Conservation (phyloP, 2,888 invertebrate species). For the Hirtodrosophila duncani region DNA sequence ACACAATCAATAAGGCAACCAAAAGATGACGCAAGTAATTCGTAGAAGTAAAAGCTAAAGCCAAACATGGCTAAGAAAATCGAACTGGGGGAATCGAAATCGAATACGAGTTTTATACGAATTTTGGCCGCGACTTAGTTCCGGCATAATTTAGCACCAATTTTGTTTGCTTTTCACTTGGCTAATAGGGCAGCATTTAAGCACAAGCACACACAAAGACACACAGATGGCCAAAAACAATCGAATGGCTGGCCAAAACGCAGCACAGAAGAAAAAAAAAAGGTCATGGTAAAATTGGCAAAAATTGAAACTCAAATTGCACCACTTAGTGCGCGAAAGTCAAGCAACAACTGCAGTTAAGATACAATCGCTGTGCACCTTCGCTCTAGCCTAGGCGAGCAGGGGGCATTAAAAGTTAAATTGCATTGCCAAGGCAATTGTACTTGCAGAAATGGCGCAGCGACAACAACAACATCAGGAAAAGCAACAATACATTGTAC, state of each 20-base stretch:
- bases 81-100: too few species aligned
- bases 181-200: constrained; percentile 58
- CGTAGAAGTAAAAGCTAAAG: constrained; percentile 17
- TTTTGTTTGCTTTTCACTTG: constrained; percentile 66
- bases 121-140: constrained; percentile 53
- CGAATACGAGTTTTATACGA: constrained; percentile 10
- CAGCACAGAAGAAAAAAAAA: constrained; percentile 29
- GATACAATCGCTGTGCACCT: constrained; percentile 33
- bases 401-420: constrained; percentile 30
- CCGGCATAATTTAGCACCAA: constrained; percentile 71
- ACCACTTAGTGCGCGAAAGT: constrained; percentile 61
- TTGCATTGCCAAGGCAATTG: constrained; percentile 48
- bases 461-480: constrained; percentile 17
- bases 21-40: constrained; percentile 57
- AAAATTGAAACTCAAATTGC: constrained; percentile 69
- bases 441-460: constrained; percentile 38
- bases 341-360: constrained; percentile 29
- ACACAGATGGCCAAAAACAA: constrained; percentile 19
- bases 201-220: constrained; percentile 15
- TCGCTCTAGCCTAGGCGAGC: neutral
- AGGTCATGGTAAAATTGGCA: constrained; percentile 68
- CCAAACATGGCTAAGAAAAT: constrained; percentile 15
- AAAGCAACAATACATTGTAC: constrained; percentile 1
- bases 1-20: constrained; percentile 38
- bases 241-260: constrained; percentile 23